Conservation (phyloP, 2,888 invertebrate genomes). For the Rhyacophila evoluta region DNA sequence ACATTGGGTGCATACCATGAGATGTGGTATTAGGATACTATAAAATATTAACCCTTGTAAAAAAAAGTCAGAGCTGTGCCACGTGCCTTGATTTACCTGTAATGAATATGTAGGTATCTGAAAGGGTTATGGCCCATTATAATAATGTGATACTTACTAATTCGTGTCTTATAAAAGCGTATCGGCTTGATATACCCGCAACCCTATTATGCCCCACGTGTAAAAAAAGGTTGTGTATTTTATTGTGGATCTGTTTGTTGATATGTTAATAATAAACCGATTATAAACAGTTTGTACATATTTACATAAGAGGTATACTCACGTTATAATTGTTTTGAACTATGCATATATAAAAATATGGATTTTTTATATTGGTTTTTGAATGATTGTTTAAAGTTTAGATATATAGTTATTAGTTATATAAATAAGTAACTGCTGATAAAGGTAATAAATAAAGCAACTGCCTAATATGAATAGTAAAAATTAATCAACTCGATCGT, state of each 20-base stretch:
- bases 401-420: too few relatives aligned
- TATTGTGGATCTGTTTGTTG: not conserved
- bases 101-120: constrained; percentile 44
- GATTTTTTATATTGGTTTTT: too few relatives aligned
- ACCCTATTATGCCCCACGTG: not conserved
- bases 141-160: constrained; percentile 40
- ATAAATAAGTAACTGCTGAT: too few relatives aligned
- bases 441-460: too few relatives aligned
- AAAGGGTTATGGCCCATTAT: constrained; percentile 42
- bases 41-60: constrained; percentile 32
- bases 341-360: too few relatives aligned
- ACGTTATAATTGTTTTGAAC: too few relatives aligned
- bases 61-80: constrained; percentile 45
- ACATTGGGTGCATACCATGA: constrained; percentile 2
- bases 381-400: too few relatives aligned
- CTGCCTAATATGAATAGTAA: too few relatives aligned
- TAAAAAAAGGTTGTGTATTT: not conserved
- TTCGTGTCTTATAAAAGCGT: constrained; percentile 33
- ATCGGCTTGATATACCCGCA: not conserved
- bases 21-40: constrained; percentile 34
- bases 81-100: constrained; percentile 52
- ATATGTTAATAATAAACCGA: not conserved
- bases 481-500: too few relatives aligned
- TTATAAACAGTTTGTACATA: not conserved
- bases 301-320: too few relatives aligned